Base-by-base conservation (phyloP, 2,888 invertebrate genomes). In the Epirrhoe tristata region DNA sequence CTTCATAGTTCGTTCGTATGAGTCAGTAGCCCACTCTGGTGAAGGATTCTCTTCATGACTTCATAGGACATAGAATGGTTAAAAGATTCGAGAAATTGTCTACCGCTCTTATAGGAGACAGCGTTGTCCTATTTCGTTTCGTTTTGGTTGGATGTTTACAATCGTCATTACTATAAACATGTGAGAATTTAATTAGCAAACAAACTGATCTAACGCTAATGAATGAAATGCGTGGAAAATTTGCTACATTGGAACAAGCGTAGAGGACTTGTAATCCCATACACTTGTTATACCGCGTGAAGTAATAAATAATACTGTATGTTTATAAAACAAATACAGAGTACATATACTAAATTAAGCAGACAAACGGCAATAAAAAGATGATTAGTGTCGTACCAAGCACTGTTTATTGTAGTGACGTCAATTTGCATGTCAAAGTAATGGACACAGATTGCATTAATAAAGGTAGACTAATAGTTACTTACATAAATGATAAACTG, bases 391-490 rank as follows among this genome's bases (percentile, higher is more conserved):
- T 36, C 36, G 32, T 63, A 46, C 32, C 63, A 67, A 61, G 63
- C 57, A 61, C 53, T 58, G 66, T 64, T 69, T 71, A 70, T 43
- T 55, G 16, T 61, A 8, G 55, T 75, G 75, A 74, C 75, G 75
- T 72, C 69, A 70, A 69, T 71, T 61, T 59, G 58, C 67, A 68
- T 69, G 71, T 67, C 62, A 64, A 63, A 54, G 61, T 71, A 72
- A 74, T 71, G 65, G 64, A 58, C 65, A 51, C 48, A 66, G 66
- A 72, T 75, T 71, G 69, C 69, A 70, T 69, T 70, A 70, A 75
- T 75, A 69, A 66, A 66, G 54, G 57, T 62, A 67, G 69, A 55
- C 12, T 70, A 69, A 75, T 70, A 56, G 36, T 62, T 67, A 68
- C 58, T 69, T 70, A 65, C 65, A 61, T 57, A 66, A 66, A 56